Conservation (phyloP, 2,888 invertebrate genomes). For the Mimachlamys varia region DNA sequence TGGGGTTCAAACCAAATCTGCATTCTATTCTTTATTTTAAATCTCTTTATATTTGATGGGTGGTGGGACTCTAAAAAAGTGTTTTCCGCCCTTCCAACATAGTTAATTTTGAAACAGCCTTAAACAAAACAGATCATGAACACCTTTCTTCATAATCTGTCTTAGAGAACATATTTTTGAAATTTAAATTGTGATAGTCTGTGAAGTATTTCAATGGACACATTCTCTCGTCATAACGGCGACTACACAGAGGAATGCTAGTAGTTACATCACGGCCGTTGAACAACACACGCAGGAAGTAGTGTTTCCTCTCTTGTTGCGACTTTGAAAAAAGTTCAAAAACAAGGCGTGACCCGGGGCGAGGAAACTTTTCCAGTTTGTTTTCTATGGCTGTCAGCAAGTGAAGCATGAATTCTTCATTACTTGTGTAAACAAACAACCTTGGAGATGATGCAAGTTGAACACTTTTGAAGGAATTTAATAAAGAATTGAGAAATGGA, state of each 20-base stretch:
- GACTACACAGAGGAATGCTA: not conserved
- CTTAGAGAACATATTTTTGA: not conserved
- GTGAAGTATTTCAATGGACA: not conserved
- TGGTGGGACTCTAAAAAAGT: too few relatives aligned
- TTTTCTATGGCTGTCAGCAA: not conserved
- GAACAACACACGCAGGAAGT: not conserved
- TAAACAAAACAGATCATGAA: not conserved
- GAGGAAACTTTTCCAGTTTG: not conserved
- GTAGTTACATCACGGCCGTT: slow-evolving; percentile 11
- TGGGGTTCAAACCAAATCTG: too few relatives aligned
- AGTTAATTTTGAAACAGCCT: too few relatives aligned
- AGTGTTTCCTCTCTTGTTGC: not conserved
- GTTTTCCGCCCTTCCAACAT: too few relatives aligned
- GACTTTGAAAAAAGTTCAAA: not conserved
- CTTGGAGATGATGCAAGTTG: not conserved
- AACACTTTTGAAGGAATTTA: not conserved
- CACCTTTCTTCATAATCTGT: not conserved
- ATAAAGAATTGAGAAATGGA: not conserved
- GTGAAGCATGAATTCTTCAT: not conserved
- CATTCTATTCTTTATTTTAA: too few relatives aligned
- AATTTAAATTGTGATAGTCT: slow-evolving; percentile 1
- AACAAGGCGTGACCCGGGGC: not conserved
- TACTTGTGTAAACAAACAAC: not conserved
- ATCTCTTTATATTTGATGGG: too few relatives aligned
- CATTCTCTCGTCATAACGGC: not conserved